phyloP scores from a whole-genome alignment of 2,888 invertebrate species.

The Eueremaeus valkanovi region DNA sequence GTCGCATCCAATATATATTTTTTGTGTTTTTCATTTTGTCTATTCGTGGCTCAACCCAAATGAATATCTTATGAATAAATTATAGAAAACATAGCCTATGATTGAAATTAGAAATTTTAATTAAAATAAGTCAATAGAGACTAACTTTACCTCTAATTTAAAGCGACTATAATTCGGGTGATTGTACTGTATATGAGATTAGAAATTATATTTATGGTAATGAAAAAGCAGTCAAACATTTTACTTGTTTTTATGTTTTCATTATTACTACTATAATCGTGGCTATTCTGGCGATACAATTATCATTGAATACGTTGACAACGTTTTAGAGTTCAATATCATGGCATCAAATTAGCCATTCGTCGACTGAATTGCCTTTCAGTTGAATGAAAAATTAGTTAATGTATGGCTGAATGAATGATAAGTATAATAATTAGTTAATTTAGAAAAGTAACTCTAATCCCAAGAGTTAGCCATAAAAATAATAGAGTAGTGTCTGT shows the following conservation, averaged over 20 bases:
- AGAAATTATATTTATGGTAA: constrained; percentile 1
- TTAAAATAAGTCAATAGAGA: not conserved
- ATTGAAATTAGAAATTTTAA: too few species aligned
- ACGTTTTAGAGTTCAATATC: not conserved
- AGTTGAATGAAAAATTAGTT: constrained; percentile 13
- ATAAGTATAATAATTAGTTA: not conserved
- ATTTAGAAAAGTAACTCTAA: not conserved
- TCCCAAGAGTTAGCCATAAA: not conserved
- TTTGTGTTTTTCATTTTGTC: too few species aligned
- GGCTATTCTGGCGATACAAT: not conserved
- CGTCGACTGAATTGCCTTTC: not conserved
- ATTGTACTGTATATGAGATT: not conserved
- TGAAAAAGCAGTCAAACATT: not conserved
- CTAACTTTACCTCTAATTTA: not conserved
- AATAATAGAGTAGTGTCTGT: not conserved
- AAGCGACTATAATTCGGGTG: not conserved
- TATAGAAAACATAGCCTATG: too few species aligned
- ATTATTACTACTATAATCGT: not conserved
- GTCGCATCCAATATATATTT: too few species aligned
- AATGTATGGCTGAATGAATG: not conserved
- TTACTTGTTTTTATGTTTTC: not conserved
- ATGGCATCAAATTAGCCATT: not conserved
- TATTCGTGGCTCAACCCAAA: too few species aligned
- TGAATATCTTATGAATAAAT: too few species aligned
- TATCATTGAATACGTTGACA: not conserved